A percentile compares a stretch with the other conserved stretches of the same genome.
These are phyloP conservation scores for Anseranas semipalmata DNA, from an alignment of 2,113 vertebrate genomes.

Conservation along the genomic window DNA sequence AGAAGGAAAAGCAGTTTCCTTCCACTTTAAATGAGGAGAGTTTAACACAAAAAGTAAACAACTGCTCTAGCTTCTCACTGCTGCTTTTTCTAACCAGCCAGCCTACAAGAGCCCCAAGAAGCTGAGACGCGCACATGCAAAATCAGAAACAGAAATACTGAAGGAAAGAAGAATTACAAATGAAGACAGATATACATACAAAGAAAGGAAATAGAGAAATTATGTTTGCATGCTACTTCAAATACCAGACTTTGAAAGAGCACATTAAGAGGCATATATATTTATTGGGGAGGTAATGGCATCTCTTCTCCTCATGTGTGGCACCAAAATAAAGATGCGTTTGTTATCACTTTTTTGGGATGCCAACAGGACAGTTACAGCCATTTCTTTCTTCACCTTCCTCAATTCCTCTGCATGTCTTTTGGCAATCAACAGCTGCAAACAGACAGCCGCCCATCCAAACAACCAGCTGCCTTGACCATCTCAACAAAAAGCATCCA, in stretches of 20 bases:
- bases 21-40: conserved; percentile 1
- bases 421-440: not conserved
- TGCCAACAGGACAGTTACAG: not conserved
- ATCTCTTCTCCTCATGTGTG: not conserved
- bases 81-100: not conserved
- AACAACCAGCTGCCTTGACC: not conserved
- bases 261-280: not conserved
- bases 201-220: not conserved
- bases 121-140: not conserved
- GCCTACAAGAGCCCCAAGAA: not conserved
- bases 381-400: not conserved
- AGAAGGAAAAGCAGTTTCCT: conserved; percentile 40
- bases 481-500: not conserved
- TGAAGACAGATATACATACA: not conserved
- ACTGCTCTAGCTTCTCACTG: not conserved
- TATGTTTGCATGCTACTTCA: not conserved
- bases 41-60: conserved; percentile 11
- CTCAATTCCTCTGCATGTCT: not conserved
- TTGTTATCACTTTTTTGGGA: not conserved
- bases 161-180: not conserved
- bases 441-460: not conserved
- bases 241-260: not conserved
- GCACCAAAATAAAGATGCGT: not conserved
- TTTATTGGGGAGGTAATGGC: not conserved
- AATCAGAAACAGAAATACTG: not conserved